Conservation (phyloP, 2,113 vertebrate genomes). For the Podarcis cretensis region DNA sequence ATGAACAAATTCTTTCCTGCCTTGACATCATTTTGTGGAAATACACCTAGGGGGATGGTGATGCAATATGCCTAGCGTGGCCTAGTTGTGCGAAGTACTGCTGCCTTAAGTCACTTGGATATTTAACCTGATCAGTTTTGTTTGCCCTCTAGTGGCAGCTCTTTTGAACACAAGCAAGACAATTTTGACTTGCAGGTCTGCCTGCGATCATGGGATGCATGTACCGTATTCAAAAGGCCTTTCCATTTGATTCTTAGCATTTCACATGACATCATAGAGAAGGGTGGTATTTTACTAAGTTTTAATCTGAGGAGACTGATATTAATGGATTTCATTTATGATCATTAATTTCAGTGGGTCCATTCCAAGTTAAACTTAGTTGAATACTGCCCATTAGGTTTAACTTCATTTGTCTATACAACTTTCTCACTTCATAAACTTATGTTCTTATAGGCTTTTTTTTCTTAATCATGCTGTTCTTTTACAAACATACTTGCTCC, state of each 20-base stretch:
- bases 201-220: background rate
- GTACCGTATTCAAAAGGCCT: background rate
- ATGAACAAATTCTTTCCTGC: slow-evolving; percentile 50
- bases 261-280: background rate
- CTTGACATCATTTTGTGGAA: slow-evolving; percentile 36
- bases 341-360: too few relatives aligned
- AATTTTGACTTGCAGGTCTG: background rate
- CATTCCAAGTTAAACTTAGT: too few relatives aligned
- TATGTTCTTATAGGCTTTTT: background rate
- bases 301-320: too few relatives aligned
- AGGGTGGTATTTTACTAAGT: too few relatives aligned
- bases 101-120: background rate
- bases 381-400: background rate
- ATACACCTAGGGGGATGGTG: slow-evolving; percentile 32
- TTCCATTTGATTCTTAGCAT: background rate
- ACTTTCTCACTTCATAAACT: background rate
- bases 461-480: background rate
- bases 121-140: slow-evolving; percentile 59
- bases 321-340: too few relatives aligned
- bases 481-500: background rate
- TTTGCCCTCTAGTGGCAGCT: slow-evolving; percentile 82
- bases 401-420: background rate
- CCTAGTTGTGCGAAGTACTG: slow-evolving; percentile 23
- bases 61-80: slow-evolving; percentile 50
- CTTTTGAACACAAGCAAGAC: slow-evolving; percentile 63